A percentile compares a stretch with the other conserved stretches of the same genome.
phyloP scores from a whole-genome alignment of 2,888 invertebrate species.

The Zygogramma bicolorata region DNA sequence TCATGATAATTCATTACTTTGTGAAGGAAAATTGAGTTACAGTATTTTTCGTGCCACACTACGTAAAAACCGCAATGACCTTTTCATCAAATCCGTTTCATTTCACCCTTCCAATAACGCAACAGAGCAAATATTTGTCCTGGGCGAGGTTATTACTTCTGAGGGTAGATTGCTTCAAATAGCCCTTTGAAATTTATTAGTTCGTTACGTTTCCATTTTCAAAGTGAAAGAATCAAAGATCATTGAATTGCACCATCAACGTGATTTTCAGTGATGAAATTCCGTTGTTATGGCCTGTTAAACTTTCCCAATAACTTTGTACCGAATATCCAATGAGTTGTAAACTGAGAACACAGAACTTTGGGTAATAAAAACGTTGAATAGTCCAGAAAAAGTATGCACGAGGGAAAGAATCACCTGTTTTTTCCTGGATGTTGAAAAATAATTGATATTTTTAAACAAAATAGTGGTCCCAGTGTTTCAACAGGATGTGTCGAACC shows the following conservation, averaged over 20 bases:
- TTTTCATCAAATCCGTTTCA: neutral
- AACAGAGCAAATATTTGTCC: neutral
- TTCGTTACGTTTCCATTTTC: constrained; percentile 3
- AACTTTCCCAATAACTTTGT: constrained; percentile 33
- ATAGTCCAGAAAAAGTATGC: neutral
- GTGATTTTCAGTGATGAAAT: constrained; percentile 27
- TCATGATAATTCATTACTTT: no score
- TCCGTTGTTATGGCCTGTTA: constrained; percentile 26
- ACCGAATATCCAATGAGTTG: constrained; percentile 42
- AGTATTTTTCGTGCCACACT: neutral
- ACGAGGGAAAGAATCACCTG: neutral
- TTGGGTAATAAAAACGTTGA: constrained; percentile 12
- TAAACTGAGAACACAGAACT: constrained; percentile 37
- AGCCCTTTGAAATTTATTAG: neutral
- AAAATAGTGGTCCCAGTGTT: no score
- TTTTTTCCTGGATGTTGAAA: no score
- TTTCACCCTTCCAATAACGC: neutral
- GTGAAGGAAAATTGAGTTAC: no score
- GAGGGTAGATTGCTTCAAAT: neutral
- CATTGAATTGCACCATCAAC: constrained; percentile 16
- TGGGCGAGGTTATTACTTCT: neutral
- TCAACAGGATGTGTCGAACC: no score
- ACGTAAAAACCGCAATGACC: no score
- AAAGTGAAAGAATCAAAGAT: constrained; percentile 18
- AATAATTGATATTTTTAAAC: no score